Evolutionary conservation across 2,797 vertebrate species (phyloP).

Genomic region (Acipenser ruthenus): DNA sequence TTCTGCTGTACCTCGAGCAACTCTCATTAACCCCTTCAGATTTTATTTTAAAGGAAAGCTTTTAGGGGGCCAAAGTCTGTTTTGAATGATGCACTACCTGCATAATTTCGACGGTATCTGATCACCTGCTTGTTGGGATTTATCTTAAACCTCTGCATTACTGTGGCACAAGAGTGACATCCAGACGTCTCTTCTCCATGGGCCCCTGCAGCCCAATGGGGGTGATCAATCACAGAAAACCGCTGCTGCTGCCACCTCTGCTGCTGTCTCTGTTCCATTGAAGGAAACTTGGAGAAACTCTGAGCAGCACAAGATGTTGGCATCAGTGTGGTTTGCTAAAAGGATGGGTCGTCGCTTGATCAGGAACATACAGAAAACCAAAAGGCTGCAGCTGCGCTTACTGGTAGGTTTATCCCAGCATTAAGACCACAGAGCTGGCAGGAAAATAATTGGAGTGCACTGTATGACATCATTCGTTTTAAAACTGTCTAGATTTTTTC

Average conservation of each 20-base stretch:
- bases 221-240: conserved; percentile 16
- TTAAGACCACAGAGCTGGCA: too few relatives aligned
- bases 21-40: too few relatives aligned
- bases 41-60: too few relatives aligned
- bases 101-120: too few relatives aligned
- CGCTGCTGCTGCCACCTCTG: conserved; percentile 36
- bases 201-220: not conserved
- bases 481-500: too few relatives aligned
- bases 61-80: too few relatives aligned
- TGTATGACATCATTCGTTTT: too few relatives aligned
- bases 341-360: conserved; percentile 73
- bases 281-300: conserved; percentile 20
- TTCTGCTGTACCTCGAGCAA: too few relatives aligned
- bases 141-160: not conserved
- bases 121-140: too few relatives aligned
- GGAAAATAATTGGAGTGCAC: too few relatives aligned
- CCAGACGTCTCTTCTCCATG: not conserved
- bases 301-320: conserved; percentile 57
- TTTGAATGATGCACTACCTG: too few relatives aligned
- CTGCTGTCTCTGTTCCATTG: conserved; percentile 19
- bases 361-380: conserved; percentile 65
- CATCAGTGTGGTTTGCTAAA: conserved; percentile 69
- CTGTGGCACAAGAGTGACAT: conserved; percentile 6
- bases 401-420: conserved; percentile 58
- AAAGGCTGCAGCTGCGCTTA: conserved; percentile 62